These are phyloP conservation scores for Leptobrachium leishanense DNA, from an alignment of 2,113 vertebrate genomes.

Conservation along the genomic window DNA sequence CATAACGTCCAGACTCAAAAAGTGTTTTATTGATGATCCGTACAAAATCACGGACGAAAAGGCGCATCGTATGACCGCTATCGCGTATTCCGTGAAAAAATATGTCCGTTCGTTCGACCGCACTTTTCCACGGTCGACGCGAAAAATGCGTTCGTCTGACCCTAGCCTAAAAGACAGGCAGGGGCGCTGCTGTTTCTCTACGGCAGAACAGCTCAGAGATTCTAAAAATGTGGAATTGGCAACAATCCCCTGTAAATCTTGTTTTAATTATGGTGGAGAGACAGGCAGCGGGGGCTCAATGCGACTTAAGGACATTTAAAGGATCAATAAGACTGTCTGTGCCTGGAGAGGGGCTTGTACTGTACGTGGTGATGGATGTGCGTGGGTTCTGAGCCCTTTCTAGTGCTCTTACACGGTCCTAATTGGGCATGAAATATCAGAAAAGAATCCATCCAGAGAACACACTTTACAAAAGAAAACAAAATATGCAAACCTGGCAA, in stretches of 20 bases:
- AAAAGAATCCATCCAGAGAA: background rate
- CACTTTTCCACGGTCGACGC: too few relatives aligned
- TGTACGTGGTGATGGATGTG: conserved; percentile 36
- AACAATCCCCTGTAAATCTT: conserved; percentile 27
- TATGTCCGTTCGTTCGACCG: too few relatives aligned
- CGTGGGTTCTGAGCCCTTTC: background rate
- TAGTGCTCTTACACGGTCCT: background rate
- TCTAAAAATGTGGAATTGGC: conserved; percentile 31
- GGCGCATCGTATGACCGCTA: too few relatives aligned
- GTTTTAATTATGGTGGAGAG: conserved; percentile 38
- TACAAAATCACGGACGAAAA: too few relatives aligned
- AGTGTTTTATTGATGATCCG: too few relatives aligned
- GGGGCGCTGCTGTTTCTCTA: background rate
- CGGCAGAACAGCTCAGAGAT: background rate
- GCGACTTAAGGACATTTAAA: conserved; percentile 31
- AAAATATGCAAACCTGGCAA: background rate
- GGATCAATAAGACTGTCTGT: conserved; percentile 27
- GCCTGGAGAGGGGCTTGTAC: conserved; percentile 13
- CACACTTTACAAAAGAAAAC: background rate
- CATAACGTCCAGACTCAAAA: too few relatives aligned
- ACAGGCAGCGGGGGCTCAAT: conserved; percentile 14
- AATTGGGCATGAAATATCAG: background rate
- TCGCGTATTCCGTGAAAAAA: too few relatives aligned
- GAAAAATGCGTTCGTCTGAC: too few relatives aligned
- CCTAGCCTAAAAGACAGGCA: background rate